Evolutionary conservation across 2,797 vertebrate genomes (phyloP).

Genomic region (Garrulus glandarius): DNA sequence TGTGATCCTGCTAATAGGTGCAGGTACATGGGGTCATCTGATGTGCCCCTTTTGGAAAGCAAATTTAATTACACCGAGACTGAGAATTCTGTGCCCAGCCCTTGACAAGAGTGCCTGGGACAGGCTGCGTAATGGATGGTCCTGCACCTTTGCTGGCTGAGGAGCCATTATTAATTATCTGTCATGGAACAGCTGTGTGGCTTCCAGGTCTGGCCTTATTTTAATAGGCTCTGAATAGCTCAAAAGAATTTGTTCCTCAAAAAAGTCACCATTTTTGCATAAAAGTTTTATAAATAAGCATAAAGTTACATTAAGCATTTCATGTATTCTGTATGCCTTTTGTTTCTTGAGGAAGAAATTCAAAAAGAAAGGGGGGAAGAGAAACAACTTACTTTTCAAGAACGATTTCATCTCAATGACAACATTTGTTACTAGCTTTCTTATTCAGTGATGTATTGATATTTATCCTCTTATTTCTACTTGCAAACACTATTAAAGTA

Average conservation of each 20-base stretch:
- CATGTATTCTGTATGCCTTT: background rate
- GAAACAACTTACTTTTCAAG: accelerated
- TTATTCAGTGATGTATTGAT: background rate
- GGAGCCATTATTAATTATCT: background rate
- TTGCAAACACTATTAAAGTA: background rate
- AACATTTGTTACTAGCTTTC: background rate
- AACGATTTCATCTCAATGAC: background rate
- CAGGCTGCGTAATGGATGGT: background rate
- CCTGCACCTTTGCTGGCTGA: background rate
- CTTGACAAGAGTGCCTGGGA: background rate
- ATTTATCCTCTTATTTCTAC: background rate
- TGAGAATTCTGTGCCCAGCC: background rate
- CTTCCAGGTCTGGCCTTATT: background rate
- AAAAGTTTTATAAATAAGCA: background rate
- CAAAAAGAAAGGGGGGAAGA: background rate
- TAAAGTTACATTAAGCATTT: background rate
- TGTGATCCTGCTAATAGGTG: background rate
- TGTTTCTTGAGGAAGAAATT: background rate
- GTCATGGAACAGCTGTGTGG: background rate
- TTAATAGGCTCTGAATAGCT: background rate
- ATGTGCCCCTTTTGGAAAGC: background rate
- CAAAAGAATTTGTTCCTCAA: background rate
- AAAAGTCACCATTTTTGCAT: background rate
- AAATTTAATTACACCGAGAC: background rate
- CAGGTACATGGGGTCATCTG: background rate